Evolutionary conservation across 2,113 vertebrate species (phyloP).

Genomic region (Peromyscus californicus): DNA sequence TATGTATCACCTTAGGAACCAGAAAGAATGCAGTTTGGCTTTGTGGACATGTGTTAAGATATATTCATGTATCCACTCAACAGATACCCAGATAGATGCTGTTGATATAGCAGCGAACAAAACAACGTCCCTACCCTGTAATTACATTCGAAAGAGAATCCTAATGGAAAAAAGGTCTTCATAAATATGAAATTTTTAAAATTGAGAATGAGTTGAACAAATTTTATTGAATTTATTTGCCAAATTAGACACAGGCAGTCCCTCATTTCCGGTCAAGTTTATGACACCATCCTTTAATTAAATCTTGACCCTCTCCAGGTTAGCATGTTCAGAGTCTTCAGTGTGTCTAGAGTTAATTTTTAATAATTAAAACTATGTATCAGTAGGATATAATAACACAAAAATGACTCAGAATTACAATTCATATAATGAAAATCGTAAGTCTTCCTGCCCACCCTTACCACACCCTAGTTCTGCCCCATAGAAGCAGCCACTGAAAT

Average conservation of each 20-base stretch:
- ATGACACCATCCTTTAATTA: background rate
- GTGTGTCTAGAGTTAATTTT: slow-evolving; percentile 11
- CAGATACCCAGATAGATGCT: slow-evolving; percentile 24
- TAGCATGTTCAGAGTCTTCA: background rate
- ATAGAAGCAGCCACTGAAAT: background rate
- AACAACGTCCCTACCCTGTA: background rate
- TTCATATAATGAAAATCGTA: background rate
- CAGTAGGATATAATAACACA: background rate
- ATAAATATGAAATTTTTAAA: background rate
- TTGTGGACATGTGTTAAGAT: slow-evolving; percentile 37
- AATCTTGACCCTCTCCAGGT: background rate
- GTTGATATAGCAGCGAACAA: background rate
- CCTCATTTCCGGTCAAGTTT: background rate
- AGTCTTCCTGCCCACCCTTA: background rate
- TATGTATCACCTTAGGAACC: slow-evolving; percentile 19
- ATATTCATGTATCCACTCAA: slow-evolving; percentile 23
- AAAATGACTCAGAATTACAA: slow-evolving; percentile 28
- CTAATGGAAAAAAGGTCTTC: background rate
- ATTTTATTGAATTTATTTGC: slow-evolving; percentile 22
- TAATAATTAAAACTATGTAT: slow-evolving; percentile 9
- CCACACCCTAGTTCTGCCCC: background rate
- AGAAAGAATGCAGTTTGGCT: slow-evolving; percentile 34
- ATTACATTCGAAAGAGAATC: background rate
- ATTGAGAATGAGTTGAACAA: background rate
- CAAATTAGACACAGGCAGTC: background rate